Conservation (phyloP, 1,140 invertebrate genomes). For the Aphidius gifuensis region DNA sequence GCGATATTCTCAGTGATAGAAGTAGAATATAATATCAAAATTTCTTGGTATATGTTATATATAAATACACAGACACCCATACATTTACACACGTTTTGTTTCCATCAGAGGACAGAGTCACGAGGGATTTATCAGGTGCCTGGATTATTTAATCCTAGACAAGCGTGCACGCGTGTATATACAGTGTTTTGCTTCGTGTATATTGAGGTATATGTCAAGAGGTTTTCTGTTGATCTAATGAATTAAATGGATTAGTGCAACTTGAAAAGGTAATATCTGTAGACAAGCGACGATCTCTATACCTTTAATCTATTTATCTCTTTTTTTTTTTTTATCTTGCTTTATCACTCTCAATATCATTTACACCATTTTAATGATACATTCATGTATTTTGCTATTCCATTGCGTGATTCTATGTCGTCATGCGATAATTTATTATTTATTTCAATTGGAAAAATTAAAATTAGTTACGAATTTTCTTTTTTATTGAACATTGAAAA, state of each 20-base stretch:
- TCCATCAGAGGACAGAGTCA: slow-evolving; percentile 20
- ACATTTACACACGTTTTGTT: slow-evolving; percentile 12
- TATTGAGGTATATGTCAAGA: slow-evolving; percentile 16
- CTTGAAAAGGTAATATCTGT: slow-evolving; percentile 32
- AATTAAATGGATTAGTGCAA: slow-evolving; percentile 37
- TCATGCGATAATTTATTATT: too few relatives aligned
- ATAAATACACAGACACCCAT: background rate
- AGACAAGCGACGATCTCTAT: slow-evolving; percentile 27
- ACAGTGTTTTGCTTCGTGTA: slow-evolving; percentile 1
- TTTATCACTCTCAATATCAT: too few relatives aligned
- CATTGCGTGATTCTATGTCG: too few relatives aligned
- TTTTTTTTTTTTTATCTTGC: too few relatives aligned
- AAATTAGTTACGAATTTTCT: too few relatives aligned
- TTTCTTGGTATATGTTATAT: slow-evolving; percentile 12
- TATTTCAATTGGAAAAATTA: too few relatives aligned
- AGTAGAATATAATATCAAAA: slow-evolving; percentile 7
- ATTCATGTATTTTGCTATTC: too few relatives aligned
- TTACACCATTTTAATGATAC: too few relatives aligned
- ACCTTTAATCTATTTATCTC: too few relatives aligned
- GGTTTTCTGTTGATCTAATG: slow-evolving; percentile 26
- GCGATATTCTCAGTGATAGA: slow-evolving; percentile 5
- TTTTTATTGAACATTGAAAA: too few relatives aligned
- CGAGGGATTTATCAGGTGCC: slow-evolving; percentile 28
- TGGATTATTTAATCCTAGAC: slow-evolving; percentile 31
- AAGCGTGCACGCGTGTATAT: slow-evolving; percentile 1